phyloP scores from a whole-genome alignment of 2,888 invertebrate genomes.

The Eubasilissa splendida region DNA sequence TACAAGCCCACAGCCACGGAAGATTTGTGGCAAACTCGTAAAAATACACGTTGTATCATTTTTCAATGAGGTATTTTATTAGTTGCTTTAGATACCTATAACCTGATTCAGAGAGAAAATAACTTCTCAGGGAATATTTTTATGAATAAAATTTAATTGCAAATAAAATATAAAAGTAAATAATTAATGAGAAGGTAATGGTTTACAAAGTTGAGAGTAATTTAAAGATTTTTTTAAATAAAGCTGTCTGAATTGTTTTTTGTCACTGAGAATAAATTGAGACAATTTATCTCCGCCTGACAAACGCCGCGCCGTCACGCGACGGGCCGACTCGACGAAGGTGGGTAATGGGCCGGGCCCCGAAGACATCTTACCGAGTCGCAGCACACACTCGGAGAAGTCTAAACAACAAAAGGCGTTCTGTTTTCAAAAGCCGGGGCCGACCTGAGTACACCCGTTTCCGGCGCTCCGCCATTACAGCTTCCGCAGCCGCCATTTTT shows the following conservation, averaged over 20 bases:
- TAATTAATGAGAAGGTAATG: no score
- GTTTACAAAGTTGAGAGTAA: no score
- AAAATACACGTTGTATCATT: not conserved
- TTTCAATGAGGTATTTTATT: no score
- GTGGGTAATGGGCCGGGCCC: conserved; percentile 34
- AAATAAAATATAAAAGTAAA: no score
- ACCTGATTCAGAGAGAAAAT: no score
- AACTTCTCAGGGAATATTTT: no score
- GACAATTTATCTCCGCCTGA: conserved; percentile 26
- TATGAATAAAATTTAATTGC: no score
- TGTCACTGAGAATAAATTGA: conserved; percentile 1
- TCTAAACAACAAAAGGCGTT: conserved; percentile 53
- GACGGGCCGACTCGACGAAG: conserved; percentile 9
- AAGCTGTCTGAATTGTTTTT: conserved; percentile 26
- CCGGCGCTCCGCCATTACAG: conserved; percentile 57
- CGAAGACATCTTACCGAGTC: conserved; percentile 33
- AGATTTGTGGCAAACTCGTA: not conserved
- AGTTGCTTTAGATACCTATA: no score
- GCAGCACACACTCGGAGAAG: conserved; percentile 41
- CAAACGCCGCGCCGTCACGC: conserved; percentile 31
- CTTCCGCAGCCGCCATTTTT: conserved; percentile 58
- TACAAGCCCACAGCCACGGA: not conserved
- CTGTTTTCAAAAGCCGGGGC: conserved; percentile 56
- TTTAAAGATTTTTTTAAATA: not conserved
- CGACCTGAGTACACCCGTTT: conserved; percentile 57